Evolutionary conservation across 1,140 invertebrate genomes (phyloP).

Genomic region (Gonatopus flavifemur): DNA sequence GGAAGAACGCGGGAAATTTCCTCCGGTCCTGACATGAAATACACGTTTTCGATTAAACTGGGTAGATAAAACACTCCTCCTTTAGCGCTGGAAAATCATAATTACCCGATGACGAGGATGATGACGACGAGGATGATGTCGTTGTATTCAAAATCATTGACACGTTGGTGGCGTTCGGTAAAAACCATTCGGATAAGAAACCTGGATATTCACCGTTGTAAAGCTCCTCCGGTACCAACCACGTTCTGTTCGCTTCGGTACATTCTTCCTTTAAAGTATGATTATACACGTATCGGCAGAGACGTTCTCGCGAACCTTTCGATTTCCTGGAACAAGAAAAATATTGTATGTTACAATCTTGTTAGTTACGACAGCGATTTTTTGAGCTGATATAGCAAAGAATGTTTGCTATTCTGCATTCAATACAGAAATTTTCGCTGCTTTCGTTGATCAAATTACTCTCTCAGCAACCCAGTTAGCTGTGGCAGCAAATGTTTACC

Average conservation of each 20-base stretch:
- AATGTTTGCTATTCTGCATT: too few relatives aligned
- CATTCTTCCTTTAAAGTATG: slow-evolving; percentile 65
- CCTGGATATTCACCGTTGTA: slow-evolving; percentile 48
- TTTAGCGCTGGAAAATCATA: too few relatives aligned
- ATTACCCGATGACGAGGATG: neutral
- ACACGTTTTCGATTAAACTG: neutral
- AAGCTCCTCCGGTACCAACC: slow-evolving; percentile 47
- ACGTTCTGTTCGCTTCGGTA: slow-evolving; percentile 59
- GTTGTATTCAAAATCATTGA: slow-evolving; percentile 39
- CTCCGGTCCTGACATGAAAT: too few relatives aligned
- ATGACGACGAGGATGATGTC: slow-evolving; percentile 39
- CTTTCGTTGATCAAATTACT: too few relatives aligned
- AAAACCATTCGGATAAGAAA: slow-evolving; percentile 44
- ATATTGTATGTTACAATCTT: too few relatives aligned
- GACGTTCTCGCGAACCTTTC: slow-evolving; percentile 64
- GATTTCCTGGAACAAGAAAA: slow-evolving; percentile 60
- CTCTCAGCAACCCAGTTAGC: too few relatives aligned
- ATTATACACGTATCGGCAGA: slow-evolving; percentile 68
- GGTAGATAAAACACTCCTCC: neutral
- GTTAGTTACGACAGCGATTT: too few relatives aligned
- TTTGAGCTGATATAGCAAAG: too few relatives aligned
- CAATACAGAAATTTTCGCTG: too few relatives aligned
- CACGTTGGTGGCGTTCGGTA: slow-evolving; percentile 46
- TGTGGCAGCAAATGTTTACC: too few relatives aligned
- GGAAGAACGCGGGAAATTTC: slow-evolving; percentile 72